Evolutionary conservation across 2,113 vertebrate species (phyloP), one percentile per base, ranked within the genome.

Genomic region (Thermophis baileyi): DNA sequence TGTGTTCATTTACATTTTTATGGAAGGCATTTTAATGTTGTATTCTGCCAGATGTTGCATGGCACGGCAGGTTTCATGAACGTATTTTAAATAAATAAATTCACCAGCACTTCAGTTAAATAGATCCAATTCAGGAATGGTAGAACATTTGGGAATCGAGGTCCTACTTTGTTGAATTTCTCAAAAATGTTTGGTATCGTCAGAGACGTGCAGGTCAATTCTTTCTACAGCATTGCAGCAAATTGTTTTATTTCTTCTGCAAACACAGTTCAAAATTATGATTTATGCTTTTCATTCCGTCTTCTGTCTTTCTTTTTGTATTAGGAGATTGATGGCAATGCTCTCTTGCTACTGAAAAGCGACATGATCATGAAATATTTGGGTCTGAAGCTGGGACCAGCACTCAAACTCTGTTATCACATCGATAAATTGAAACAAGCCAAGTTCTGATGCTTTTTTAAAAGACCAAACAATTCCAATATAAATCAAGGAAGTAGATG

Each of bases 291-390:
- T 35, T 94, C 27, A 91, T 95, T 96, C 89, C 94, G 88, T 87
- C 81, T 95, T 96, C 89, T 94, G 89, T 88, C 81, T 95, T 93
- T 96, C 88, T 94, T 87, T 89, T 89, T 55, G 89, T 95, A 94
- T 88, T 96, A 99, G 99, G 99, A 99, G 97, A 99, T 99, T 89
- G 99, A 99, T 35, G 99, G 99, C 91, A 98, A 99, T 47, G 99
- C 99, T 92, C 97, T 99, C 90, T 93, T 99, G 91, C 95, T 99
- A 96, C 98, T 99, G 97, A 99, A 98, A 97, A 99, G 99, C 25
- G 99, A 99, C 96, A 98, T 99, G 99, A 98, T 99, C 97, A 99
- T 99, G 99, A 99, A 99, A 96, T 99, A 99, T 95, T 97, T 99
- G 97, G 99, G 99, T 95, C 98, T 99, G 95, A 99, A 99, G 97